Evolutionary conservation across 2,888 invertebrate species (phyloP), one percentile per base, ranked within the genome.

Genomic region (Spodoptera exigua): DNA sequence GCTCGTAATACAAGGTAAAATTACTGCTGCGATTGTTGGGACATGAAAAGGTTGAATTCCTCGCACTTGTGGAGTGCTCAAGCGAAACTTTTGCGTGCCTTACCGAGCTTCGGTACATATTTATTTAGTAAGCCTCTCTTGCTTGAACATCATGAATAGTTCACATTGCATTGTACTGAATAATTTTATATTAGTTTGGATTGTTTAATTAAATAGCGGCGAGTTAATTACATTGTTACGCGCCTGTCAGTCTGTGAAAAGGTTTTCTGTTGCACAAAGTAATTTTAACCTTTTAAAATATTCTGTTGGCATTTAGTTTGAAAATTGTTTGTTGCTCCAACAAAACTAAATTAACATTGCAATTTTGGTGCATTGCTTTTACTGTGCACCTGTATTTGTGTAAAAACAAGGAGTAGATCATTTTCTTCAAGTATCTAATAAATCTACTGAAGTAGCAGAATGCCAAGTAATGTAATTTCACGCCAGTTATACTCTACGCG

Each of bases 91-190:
- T 81, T 55, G 67, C 80, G 59, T 82, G 61, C 80, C 79, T 76
- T 66, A 52, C 60, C 65, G 65, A 60, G 75, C 61, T 76, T 77
- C 56, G 53, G 74, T 74, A 76, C 70, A 80, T 84, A 83, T 87
- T 85, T 87, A 81, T 84, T 81, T 74, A 81, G 81, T 82, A 55
- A 60, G 61, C 70, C 68, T 59, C 57, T 57, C 59, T 49, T 56
- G 57, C 70, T 62, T 66, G 58, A 79, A 79, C 84, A 75, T 71
- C 70, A 63, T 71, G 72, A 84, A 85, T 87, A 87, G 82, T 84
- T 88, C 63, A 68, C 81, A 70, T 82, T 69, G 67, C 76, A 72
- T 74, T 78, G 63, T 74, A 61, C 62, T 68, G 70, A 78, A 81
- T 80, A 74, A 82, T 80, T 78, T 78, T 71, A 77, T 78, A 79